These are phyloP conservation scores for Biston betularia DNA, from an alignment of 2,888 invertebrate genomes.

Conservation along the genomic window DNA sequence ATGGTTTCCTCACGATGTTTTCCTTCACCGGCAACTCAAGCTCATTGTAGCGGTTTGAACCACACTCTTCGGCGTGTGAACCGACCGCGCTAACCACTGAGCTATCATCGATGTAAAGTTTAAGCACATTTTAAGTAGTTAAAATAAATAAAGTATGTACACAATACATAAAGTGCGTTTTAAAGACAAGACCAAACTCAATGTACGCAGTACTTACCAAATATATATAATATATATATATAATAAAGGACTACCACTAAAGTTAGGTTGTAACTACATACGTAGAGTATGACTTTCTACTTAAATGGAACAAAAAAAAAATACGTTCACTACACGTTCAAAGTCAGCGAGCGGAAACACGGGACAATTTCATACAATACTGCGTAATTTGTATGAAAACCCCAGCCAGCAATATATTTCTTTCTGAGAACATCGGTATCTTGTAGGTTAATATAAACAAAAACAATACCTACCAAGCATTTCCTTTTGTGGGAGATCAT, in stretches of 20 bases:
- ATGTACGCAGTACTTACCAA: slow-evolving; percentile 14
- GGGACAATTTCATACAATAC: slow-evolving; percentile 48
- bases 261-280: slow-evolving; percentile 34
- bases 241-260: slow-evolving; percentile 30
- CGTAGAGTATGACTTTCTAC: slow-evolving; percentile 29
- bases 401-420: slow-evolving; percentile 44
- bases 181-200: slow-evolving; percentile 32
- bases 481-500: slow-evolving; percentile 42
- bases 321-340: slow-evolving; percentile 45
- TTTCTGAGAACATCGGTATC: slow-evolving; percentile 48
- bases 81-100: too few species aligned
- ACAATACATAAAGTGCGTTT: neutral
- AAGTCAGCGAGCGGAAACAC: slow-evolving; percentile 47
- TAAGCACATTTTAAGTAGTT: too few species aligned
- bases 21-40: too few species aligned
- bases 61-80: too few species aligned
- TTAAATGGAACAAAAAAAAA: slow-evolving; percentile 42
- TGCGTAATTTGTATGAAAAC: slow-evolving; percentile 43
- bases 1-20: too few species aligned
- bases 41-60: too few species aligned
- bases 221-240: slow-evolving; percentile 22
- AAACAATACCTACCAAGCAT: slow-evolving; percentile 43
- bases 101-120: too few species aligned
- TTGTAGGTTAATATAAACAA: slow-evolving; percentile 38
- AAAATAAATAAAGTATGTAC: too few species aligned